Base-by-base conservation (phyloP, 2,888 invertebrate genomes). In the Dasysyrphus tricinctus region DNA sequence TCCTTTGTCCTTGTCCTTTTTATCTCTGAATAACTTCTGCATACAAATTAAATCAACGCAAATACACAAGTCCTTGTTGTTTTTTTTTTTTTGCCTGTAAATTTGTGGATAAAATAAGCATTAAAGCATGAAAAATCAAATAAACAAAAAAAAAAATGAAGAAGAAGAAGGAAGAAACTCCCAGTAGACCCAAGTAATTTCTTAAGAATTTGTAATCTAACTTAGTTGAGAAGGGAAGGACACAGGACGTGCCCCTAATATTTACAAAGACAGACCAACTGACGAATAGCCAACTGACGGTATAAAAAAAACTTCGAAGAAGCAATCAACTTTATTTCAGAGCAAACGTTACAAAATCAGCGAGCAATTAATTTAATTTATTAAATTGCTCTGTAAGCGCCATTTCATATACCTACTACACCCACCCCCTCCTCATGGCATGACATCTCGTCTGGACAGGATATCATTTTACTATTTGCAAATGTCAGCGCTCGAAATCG, bases 301-400 rank as follows among this genome's bases (percentile, higher is more conserved):
- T 32, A 6, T 3, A 32, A 7, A 32, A 32, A 32, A 32, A 32
- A 61, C n/a, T 37, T 39, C 72, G 51, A 44, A 57, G 39, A 67
- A 79, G 72, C 74, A 79, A 87, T 73, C 69, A 80, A 75, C 49
- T 9, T 49, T 75, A 80, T 75, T 83, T 57, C 76, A 65, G 49
- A 57, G 29, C 51, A 75, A 80, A 76, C 67, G 39, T 76, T 72
- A 65, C 49, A 72, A 81, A 78, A 85, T 85, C 77, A 85, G 61
- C 74, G 61, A 74, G 69, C 81, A 85, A 85, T 86, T 86, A 82
- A 79, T 69, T 79, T 75, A 86, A 86, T 86, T 82, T 70, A 77
- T 82, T 82, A 72, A 82, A 86, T 86, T 86, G 77, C 78, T 78
- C 32, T 14, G 24, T 70, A 76, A 75, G 65, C 73, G 11, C 57